A percentile compares a stretch with the other conserved stretches of the same genome.
phyloP scores from a whole-genome alignment of 2,888 invertebrate genomes.

The Pomacea canaliculata region DNA sequence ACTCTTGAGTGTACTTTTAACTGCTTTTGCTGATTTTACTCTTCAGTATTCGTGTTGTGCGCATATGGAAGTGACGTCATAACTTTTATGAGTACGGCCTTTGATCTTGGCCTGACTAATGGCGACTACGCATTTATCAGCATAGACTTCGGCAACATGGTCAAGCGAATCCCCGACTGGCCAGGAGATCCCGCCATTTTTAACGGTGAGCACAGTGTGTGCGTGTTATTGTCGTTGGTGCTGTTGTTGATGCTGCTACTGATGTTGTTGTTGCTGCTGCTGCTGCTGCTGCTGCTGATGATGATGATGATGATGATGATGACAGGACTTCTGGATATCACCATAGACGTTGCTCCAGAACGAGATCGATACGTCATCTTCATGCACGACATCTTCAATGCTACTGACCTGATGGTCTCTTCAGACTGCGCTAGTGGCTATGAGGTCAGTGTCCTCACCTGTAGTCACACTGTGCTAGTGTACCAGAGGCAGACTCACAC shows the following conservation, averaged over 20 bases:
- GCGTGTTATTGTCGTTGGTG: too few relatives aligned
- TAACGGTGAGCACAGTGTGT: too few relatives aligned
- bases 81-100: conserved; percentile 49
- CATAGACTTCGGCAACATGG: conserved; percentile 46
- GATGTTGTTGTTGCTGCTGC: too few relatives aligned
- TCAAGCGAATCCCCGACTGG: conserved; percentile 18
- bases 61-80: conserved; percentile 50
- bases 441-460: conserved; percentile 20
- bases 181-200: neutral
- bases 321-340: conserved; percentile 50
- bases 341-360: conserved; percentile 41
- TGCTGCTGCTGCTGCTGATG: too few relatives aligned
- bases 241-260: too few relatives aligned
- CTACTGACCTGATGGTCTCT: neutral
- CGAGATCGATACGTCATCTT: conserved; percentile 34
- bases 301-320: too few relatives aligned
- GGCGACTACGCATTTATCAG: conserved; percentile 54
- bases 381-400: conserved; percentile 16
- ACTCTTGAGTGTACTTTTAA: too few relatives aligned
- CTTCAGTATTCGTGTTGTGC: conserved; percentile 53
- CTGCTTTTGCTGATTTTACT: too few relatives aligned
- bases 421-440: conserved; percentile 15
- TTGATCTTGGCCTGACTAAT: conserved; percentile 40
- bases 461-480: too few relatives aligned
- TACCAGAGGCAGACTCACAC: too few relatives aligned